Evolutionary conservation across 2,797 vertebrate genomes (phyloP).

Genomic region (Amniataba percoides): DNA sequence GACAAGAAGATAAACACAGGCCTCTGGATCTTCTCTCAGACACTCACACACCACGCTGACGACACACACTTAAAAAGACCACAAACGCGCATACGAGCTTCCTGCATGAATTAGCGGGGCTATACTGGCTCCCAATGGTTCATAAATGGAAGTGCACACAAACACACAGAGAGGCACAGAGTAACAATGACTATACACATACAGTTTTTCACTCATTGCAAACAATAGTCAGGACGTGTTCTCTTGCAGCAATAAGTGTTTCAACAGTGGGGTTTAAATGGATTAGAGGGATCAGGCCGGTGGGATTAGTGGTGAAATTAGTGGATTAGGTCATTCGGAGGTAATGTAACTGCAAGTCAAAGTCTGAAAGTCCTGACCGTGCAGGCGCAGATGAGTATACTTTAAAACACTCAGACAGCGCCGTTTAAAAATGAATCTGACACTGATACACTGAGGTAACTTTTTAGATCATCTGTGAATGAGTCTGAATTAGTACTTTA

Average conservation of each 20-base stretch:
- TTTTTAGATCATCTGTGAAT: background rate
- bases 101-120: slow-evolving; percentile 15
- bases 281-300: slow-evolving; percentile 68
- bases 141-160: slow-evolving; percentile 31
- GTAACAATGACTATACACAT: slow-evolving; percentile 5
- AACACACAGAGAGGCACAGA: slow-evolving; percentile 1
- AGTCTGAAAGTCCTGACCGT: slow-evolving; percentile 11
- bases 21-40: slow-evolving; percentile 32
- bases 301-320: slow-evolving; percentile 66
- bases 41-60: background rate
- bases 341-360: slow-evolving; percentile 12
- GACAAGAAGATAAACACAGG: slow-evolving; percentile 21
- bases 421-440: background rate
- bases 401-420: background rate
- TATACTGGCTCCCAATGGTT: slow-evolving; percentile 69
- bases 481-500: background rate
- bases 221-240: slow-evolving; percentile 26
- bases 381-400: background rate
- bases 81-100: background rate
- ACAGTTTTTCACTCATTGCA: slow-evolving; percentile 4
- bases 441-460: background rate
- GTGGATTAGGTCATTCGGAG: slow-evolving; percentile 21
- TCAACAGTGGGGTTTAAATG: slow-evolving; percentile 63
- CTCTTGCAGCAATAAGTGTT: slow-evolving; percentile 56
- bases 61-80: background rate